Base-by-base conservation (phyloP, 1,140 invertebrate species). In the Diorhabda elongata region DNA sequence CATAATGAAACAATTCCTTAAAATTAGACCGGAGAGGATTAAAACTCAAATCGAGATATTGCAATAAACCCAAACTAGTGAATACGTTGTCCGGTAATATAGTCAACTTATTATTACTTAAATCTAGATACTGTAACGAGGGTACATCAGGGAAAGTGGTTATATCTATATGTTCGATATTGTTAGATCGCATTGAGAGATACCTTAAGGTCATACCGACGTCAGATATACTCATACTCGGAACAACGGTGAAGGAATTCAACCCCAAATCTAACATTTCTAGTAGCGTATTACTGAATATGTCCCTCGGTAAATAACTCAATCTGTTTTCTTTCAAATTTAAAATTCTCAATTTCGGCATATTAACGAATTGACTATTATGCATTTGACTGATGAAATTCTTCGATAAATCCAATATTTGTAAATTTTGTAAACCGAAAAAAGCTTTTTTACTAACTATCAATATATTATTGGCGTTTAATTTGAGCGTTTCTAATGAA, bases 81-180 rank as follows among this genome's bases (percentile, higher is more conserved):
- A 97, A 96, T 2, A 93, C 92, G 78, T 94, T 95, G 79, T 96
- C 94, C 1, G 93, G 92, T 56, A 96, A 80, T 65, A 94, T 92
- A 0, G 90, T 92, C 42, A 97, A 85, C 75, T 89, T 88, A 82
- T 97, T 97, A 71, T 86, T 85, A 9, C 90, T 89, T 70, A 97
- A 82, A 82, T 92, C 90, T 11, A 97, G 83, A 67, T 86, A 87
- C n/a, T 91, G 87, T 43, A 96, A 81, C 76, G 90, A 91, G 52
- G 91, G 90, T 26, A 91, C 92, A 71, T 89, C 88, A 45, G 92
- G 88, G 79, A 96, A 95, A 81, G 93, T 92, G 11, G 91, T 94
- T 44, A 90, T 91, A 78, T 96, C 94, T 64, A 97, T 82, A 77
- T 94, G 93, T 75, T 96, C 92, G 58, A 97, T 86, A 61, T 88